These are phyloP conservation scores for Mesoligia furuncula DNA, from an alignment of 2,888 invertebrate genomes.

Conservation along the genomic window DNA sequence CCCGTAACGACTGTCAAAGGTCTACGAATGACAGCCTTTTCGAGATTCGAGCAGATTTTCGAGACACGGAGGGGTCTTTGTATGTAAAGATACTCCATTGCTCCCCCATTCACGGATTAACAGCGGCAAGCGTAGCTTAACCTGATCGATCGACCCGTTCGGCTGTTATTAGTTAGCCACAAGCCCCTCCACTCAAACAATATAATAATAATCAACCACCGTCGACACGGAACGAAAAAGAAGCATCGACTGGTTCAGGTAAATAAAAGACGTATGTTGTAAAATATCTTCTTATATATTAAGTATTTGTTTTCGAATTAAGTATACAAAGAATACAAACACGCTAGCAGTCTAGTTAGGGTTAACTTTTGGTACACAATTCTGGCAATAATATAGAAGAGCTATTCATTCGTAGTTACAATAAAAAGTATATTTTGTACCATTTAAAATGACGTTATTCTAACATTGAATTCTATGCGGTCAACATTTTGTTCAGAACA, in stretches of 20 bases:
- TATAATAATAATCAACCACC: not conserved
- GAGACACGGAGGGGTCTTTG: too few relatives aligned
- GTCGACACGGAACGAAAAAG: not conserved
- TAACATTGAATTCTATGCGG: not conserved
- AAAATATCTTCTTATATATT: conserved; percentile 78
- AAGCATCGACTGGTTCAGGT: not conserved
- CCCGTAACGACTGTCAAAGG: too few relatives aligned
- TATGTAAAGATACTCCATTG: too few relatives aligned
- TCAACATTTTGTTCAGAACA: not conserved
- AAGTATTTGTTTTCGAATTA: conserved; percentile 77
- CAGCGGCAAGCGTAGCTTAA: too few relatives aligned
- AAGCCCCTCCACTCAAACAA: not conserved
- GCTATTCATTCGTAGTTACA: not conserved
- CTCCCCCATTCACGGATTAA: too few relatives aligned
- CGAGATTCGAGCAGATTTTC: too few relatives aligned
- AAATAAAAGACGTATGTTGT: conserved; percentile 59
- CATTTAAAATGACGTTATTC: not conserved
- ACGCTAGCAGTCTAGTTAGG: conserved; percentile 65
- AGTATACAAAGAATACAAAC: conserved; percentile 72
- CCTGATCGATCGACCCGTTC: too few relatives aligned
- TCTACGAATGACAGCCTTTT: too few relatives aligned
- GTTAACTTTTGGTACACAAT: conserved; percentile 71
- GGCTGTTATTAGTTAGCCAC: too few relatives aligned
- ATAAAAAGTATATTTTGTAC: conserved; percentile 12
- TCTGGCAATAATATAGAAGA: conserved; percentile 66